Evolutionary conservation across 2,888 invertebrate species (phyloP), one percentile per base, ranked within the genome.

Genomic region (Schrankia costaestrigalis): DNA sequence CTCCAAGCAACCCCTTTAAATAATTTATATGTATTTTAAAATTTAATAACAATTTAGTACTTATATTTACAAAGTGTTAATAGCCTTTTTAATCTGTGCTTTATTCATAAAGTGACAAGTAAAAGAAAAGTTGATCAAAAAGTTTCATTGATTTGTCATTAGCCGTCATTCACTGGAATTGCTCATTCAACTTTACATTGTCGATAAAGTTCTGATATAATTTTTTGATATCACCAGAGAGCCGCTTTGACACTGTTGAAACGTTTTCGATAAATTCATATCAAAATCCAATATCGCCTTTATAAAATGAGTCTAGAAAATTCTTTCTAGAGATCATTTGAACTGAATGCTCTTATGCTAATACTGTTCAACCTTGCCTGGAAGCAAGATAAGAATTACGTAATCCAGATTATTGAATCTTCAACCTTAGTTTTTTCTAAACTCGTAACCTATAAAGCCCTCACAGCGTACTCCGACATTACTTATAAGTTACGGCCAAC

Each of bases 121-220:
- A 41, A 46, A 34, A 38, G 41, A 46, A 31, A 33, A 44, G 41
- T 44, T 28, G 38, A 43, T 44, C 41, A 31, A 30, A 11, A 35
- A 46, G 35, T 47, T 55, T 41, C 39, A 51, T 45, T 43, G 41
- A 56, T 52, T 56, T 54, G 48, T 63, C 56, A 56, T 59, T 57
- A 64, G 49, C 31, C 39, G 31, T 41, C 41, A 52, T 34, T 43
- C 46, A 54, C 36, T 45, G 55, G 40, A 45, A 58, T 47, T 50
- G 52, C 50, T 46, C 56, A 49, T 60, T 49, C 54, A 46, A 62
- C 39, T 47, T 52, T 60, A 69, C 68, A 71, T 56, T 65, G 64
- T 62, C 76, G 77, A 77, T 81, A 78, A 75, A 78, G 73, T 75
- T 73, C 65, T 63, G 80, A 83, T 82, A 82, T 81, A 81, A 71